Conservation (phyloP, 1,140 invertebrate genomes). For the Atta cephalotes region DNA sequence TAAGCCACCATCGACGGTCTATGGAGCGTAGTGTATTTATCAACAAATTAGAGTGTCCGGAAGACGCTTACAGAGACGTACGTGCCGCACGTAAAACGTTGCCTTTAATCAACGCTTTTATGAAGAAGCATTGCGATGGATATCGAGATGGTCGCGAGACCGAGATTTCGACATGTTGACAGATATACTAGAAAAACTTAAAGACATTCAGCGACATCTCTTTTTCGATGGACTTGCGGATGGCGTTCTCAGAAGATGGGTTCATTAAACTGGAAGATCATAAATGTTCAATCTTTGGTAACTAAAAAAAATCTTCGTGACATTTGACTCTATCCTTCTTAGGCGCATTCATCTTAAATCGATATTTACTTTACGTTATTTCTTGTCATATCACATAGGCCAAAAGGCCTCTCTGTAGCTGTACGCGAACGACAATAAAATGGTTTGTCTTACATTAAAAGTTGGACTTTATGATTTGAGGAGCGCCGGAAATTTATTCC, state of each 20-base stretch:
- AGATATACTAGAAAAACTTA: background rate
- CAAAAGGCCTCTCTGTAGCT: constrained; percentile 32
- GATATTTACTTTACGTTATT: constrained; percentile 30
- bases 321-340: background rate
- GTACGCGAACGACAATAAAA: constrained; percentile 50
- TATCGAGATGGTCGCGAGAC: background rate
- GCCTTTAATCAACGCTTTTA: constrained; percentile 55
- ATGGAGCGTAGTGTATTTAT: constrained; percentile 74
- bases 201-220: background rate
- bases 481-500: constrained; percentile 34
- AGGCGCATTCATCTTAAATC: constrained; percentile 21
- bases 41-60: constrained; percentile 74
- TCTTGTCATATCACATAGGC: constrained; percentile 33
- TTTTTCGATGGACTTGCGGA: background rate
- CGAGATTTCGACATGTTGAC: background rate
- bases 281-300: constrained; percentile 71
- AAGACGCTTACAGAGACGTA: constrained; percentile 2
- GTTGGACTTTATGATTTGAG: constrained; percentile 36
- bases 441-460: constrained; percentile 52
- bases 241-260: constrained; percentile 64
- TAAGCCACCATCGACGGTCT: constrained; percentile 61
- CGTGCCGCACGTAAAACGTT: background rate
- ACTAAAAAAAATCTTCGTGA: constrained; percentile 39
- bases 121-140: constrained; percentile 20
- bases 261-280: constrained; percentile 66